phyloP scores from a whole-genome alignment of 1,140 invertebrate species.

The Scaptodrosophila lebanonensis region DNA sequence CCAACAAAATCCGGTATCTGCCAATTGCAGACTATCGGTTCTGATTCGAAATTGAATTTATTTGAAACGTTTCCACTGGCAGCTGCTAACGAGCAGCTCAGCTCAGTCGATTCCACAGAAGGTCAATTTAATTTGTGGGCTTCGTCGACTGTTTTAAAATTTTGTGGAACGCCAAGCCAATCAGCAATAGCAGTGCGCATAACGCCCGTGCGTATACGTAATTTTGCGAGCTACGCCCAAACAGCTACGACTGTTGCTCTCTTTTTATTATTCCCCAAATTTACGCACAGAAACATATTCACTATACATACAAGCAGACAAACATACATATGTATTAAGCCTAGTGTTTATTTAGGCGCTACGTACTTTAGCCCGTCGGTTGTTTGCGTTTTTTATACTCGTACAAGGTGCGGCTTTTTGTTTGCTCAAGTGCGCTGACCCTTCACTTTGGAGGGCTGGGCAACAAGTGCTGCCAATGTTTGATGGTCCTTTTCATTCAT shows the following conservation, averaged over 20 bases:
- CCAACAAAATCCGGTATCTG: too few species aligned
- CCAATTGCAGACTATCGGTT: too few species aligned
- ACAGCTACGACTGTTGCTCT: constrained; percentile 10
- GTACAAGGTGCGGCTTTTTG: constrained; percentile 42
- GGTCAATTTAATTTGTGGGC: constrained; percentile 61
- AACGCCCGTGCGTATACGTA: constrained; percentile 42
- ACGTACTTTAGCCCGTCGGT: constrained; percentile 22
- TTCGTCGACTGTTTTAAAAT: too few species aligned
- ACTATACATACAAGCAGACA: too few species aligned
- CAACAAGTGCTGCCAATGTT: constrained; percentile 46
- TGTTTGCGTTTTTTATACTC: constrained; percentile 18
- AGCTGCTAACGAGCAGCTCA: too few species aligned
- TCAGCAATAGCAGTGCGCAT: too few species aligned
- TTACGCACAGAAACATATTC: constrained; percentile 1
- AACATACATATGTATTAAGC: not conserved
- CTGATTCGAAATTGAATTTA: constrained; percentile 42
- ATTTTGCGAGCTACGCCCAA: constrained; percentile 13
- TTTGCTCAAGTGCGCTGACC: constrained; percentile 23
- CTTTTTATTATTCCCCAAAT: too few species aligned
- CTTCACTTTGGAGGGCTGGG: constrained; percentile 11
- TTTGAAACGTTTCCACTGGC: constrained; percentile 24
- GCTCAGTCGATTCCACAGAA: constrained; percentile 30
- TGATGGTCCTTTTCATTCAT: constrained; percentile 11
- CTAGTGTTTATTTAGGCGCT: constrained; percentile 44
- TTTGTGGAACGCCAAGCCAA: too few species aligned